Base-by-base conservation (phyloP, 2,113 vertebrate species). In the Bombycilla garrulus region DNA sequence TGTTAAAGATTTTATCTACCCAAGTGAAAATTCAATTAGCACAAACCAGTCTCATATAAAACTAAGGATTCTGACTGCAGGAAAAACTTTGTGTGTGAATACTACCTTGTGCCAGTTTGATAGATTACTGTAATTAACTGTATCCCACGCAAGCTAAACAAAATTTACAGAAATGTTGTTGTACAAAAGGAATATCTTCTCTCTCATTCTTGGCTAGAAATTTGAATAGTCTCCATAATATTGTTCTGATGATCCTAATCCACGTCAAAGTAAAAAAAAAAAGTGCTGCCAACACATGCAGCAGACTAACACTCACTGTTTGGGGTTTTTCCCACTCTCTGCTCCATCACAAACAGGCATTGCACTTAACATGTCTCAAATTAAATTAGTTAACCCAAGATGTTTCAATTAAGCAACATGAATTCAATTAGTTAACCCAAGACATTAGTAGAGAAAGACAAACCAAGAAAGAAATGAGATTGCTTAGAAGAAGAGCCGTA, bases 91-190 rank as follows among this genome's bases (percentile, higher is more conserved):
- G 96, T 97, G 81, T 98, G 96, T 97, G 97, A 98, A 96, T 97
- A 86, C 94, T 96, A 98, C 97, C 97, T 98, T 97, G 95, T 97
- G 96, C 98, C 98, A 98, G 90, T 98, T 98, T 98, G 98, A 98
- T 98, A 98, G 98, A 98, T 98, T 98, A 96, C 97, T 97, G 92
- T 98, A 98, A 98, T 98, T 98, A 98, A 98, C 96, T 98, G 95
- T 98, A 97, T 97, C 97, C 97, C 97, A 98, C 48, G 36, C 96
- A 98, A 98, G 95, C 97, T 97, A 98, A 98, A 98, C 97, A 98
- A 97, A 98, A 97, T 97, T 97, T 98, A 97, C 97, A 97, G 96
- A 97, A 96, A 81, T 94, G 96, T 73, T 97, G 96, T 92, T 95
- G 86, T 92, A 95, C 94, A 86, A 97, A 98, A 96, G 93, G 92